A percentile compares a stretch with the other conserved stretches of the same genome.
These are phyloP conservation scores for Takifugu flavidus DNA, from an alignment of 2,113 vertebrate genomes.

Conservation along the genomic window DNA sequence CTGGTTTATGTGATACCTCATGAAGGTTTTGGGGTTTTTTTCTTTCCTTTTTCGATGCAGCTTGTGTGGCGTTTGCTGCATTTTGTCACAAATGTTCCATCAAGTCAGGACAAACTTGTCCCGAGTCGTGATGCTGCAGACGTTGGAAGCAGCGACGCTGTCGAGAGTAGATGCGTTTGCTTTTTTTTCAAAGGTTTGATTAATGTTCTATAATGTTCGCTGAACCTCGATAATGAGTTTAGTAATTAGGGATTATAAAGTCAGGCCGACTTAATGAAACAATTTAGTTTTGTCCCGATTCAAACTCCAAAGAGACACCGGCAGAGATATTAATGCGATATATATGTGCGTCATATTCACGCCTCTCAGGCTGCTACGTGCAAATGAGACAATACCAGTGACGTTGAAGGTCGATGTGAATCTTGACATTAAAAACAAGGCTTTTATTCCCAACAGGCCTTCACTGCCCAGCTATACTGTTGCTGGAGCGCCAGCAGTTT, in stretches of 20 bases:
- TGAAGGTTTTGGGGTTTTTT: not conserved
- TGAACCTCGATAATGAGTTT: not conserved
- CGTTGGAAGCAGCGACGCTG: not conserved
- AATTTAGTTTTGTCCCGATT: not conserved
- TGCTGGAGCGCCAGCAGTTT: not conserved
- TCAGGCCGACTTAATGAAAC: too few species aligned
- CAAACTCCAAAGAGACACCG: not conserved
- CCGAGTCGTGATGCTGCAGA: not conserved
- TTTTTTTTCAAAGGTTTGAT: too few species aligned
- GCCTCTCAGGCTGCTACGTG: constrained; percentile 7
- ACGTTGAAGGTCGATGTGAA: constrained; percentile 22
- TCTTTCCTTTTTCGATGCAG: not conserved
- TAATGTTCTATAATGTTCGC: not conserved
- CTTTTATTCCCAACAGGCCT: constrained; percentile 26
- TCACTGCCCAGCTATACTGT: not conserved
- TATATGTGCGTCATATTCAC: too few species aligned
- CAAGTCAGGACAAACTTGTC: too few species aligned
- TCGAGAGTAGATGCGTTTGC: too few species aligned
- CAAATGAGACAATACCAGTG: constrained; percentile 19
- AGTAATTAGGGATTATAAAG: not conserved
- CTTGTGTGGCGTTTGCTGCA: not conserved
- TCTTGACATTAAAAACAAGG: constrained; percentile 18
- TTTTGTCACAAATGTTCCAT: too few species aligned
- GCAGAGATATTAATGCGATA: not conserved
- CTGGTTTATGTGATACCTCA: too few species aligned